Conservation (phyloP, 2,888 invertebrate species). For the Romanomermis culicivorax region DNA sequence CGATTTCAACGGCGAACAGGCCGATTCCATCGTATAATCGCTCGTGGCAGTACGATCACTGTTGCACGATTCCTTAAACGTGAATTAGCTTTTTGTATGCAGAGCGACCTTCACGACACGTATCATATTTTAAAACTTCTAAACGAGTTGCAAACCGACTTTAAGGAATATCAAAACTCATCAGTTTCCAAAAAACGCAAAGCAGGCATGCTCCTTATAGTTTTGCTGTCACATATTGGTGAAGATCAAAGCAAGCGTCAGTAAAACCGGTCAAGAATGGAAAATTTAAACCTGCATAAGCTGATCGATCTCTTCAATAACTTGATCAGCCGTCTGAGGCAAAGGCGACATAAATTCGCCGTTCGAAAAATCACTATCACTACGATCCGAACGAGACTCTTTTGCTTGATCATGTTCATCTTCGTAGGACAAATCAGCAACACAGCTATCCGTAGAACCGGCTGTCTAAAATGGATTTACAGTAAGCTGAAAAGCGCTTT, state of each 20-base stretch:
- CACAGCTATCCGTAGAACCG: too few species aligned
- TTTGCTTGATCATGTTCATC: slow-evolving; percentile 81
- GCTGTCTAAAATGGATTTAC: too few species aligned
- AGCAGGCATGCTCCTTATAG: too few species aligned
- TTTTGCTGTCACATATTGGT: too few species aligned
- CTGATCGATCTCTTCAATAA: slow-evolving; percentile 87
- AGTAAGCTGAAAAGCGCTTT: too few species aligned
- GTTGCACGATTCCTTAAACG: not conserved
- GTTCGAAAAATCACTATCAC: too few species aligned
- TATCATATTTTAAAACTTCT: not conserved
- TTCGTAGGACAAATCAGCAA: slow-evolving; percentile 49
- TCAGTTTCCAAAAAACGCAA: too few species aligned
- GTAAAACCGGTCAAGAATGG: too few species aligned
- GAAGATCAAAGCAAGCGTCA: too few species aligned
- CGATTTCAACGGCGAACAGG: slow-evolving; percentile 7
- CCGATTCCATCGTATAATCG: slow-evolving; percentile 26
- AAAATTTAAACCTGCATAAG: slow-evolving; percentile 69
- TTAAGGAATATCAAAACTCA: too few species aligned
- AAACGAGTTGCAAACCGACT: too few species aligned
- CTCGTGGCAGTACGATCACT: not conserved
- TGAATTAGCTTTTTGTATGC: too few species aligned
- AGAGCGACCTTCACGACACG: not conserved
- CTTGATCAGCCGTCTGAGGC: slow-evolving; percentile 73
- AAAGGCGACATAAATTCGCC: slow-evolving; percentile 14
- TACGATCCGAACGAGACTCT: slow-evolving; percentile 90